Evolutionary conservation across 1,140 invertebrate genomes (phyloP).

Genomic region (Pachypeltis micranthus): DNA sequence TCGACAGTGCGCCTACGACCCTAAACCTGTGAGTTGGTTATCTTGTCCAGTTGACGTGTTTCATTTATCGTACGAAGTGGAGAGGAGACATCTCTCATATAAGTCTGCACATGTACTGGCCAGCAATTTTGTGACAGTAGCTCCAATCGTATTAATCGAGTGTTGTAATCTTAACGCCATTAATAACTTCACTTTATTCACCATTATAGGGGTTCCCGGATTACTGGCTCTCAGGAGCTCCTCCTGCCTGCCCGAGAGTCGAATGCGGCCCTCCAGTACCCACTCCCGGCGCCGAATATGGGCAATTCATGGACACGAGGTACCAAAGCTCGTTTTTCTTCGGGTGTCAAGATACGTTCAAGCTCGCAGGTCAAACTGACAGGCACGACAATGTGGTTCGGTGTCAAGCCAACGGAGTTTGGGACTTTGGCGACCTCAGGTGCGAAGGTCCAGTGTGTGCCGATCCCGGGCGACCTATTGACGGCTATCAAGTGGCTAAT

Average conservation of each 20-base stretch:
- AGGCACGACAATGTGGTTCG: conserved; percentile 83
- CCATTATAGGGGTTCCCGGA: conserved; percentile 58
- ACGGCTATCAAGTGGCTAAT: conserved; percentile 74
- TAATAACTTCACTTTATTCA: too few relatives aligned
- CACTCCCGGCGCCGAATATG: conserved; percentile 85
- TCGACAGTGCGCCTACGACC: conserved; percentile 91
- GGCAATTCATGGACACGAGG: conserved; percentile 72
- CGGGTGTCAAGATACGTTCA: conserved; percentile 91
- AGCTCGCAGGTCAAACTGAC: conserved; percentile 80
- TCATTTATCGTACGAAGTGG: too few relatives aligned
- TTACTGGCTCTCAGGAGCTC: conserved; percentile 81
- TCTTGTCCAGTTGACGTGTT: conserved; percentile 10
- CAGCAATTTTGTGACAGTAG: too few relatives aligned
- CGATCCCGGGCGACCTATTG: conserved; percentile 85
- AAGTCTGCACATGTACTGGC: too few relatives aligned
- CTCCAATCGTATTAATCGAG: too few relatives aligned
- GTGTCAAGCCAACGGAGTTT: conserved; percentile 82
- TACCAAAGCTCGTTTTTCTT: conserved; percentile 91
- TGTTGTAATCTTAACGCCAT: too few relatives aligned
- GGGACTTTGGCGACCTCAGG: conserved; percentile 92
- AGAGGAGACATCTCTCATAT: too few relatives aligned
- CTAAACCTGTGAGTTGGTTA: conserved; percentile 61
- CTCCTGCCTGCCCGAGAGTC: conserved; percentile 72
- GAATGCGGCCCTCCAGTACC: conserved; percentile 78
- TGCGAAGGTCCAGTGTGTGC: conserved; percentile 93